Percentiles rank a stretch among this genome's conserved stretches.
phyloP scores from a whole-genome alignment of 2,888 invertebrate species.

The Pinctada fucata region DNA sequence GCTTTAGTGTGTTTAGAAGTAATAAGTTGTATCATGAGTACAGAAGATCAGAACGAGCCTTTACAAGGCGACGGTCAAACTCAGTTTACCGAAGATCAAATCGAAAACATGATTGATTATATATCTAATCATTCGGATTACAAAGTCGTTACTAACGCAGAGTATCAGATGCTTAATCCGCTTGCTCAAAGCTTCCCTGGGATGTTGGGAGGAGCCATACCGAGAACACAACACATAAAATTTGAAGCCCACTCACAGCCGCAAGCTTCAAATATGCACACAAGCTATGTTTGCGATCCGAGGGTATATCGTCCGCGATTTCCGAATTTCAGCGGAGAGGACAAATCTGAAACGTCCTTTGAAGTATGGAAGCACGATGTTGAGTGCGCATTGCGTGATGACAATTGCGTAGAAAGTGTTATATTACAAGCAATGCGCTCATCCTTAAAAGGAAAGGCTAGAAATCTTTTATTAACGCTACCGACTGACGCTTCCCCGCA shows the following conservation, averaged over 20 bases:
- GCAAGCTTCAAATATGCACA: neutral
- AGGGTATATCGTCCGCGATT: neutral
- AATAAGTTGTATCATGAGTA: no score
- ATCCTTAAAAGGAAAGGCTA: constrained; percentile 18
- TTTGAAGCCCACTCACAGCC: no score
- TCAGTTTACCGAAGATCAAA: neutral
- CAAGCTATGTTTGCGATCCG: neutral
- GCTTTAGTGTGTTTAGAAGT: no score
- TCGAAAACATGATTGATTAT: neutral
- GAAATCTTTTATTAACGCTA: constrained; percentile 18
- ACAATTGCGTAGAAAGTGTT: neutral
- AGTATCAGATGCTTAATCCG: constrained; percentile 3
- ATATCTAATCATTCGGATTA: constrained; percentile 11
- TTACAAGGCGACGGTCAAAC: neutral
- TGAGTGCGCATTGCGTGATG: constrained; percentile 10
- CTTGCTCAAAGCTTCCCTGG: constrained; percentile 11
- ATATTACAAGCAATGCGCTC: constrained; percentile 12
- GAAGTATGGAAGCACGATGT: constrained; percentile 30
- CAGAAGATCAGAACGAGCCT: neutral
- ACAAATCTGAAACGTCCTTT: constrained; percentile 21
- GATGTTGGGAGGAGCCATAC: neutral
- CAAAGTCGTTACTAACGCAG: constrained; percentile 10
- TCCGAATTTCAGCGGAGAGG: constrained; percentile 16
- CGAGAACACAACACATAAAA: neutral
- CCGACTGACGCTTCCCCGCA: neutral